Conservation (phyloP, 1,140 invertebrate species). For the Procambarus clarkii region DNA sequence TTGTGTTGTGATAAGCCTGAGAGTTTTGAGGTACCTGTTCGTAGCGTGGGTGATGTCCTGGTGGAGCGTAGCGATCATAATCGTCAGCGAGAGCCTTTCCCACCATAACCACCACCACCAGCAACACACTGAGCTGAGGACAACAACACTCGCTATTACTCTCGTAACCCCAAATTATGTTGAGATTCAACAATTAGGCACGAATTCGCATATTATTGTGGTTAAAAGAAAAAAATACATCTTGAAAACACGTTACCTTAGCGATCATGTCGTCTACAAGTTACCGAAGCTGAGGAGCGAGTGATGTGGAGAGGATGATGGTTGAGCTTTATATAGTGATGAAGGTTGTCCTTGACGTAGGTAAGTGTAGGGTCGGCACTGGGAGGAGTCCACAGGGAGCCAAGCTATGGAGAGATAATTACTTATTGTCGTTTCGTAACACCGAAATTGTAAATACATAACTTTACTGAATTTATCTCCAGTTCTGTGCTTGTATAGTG, state of each 20-base stretch:
- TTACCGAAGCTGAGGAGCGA: no score
- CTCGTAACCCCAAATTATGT: no score
- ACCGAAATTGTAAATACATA: no score
- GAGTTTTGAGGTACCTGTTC: constrained; percentile 26
- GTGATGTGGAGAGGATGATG: background rate
- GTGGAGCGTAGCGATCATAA: background rate
- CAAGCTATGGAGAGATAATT: background rate
- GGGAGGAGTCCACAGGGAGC: background rate
- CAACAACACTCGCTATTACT: no score
- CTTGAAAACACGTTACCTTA: background rate
- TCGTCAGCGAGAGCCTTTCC: background rate
- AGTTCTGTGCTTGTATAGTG: no score
- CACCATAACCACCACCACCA: background rate
- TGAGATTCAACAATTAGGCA: no score
- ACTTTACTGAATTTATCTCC: no score
- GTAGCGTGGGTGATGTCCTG: background rate
- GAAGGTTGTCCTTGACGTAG: background rate
- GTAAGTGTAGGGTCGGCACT: background rate
- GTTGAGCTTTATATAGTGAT: background rate
- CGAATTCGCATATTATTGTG: no score
- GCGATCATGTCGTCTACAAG: background rate
- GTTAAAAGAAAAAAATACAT: no score
- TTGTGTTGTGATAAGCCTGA: no score
- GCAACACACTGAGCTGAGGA: background rate
- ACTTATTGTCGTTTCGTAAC: no score